Conservation (phyloP, 2,888 invertebrate genomes). For the Axea sp. region DNA sequence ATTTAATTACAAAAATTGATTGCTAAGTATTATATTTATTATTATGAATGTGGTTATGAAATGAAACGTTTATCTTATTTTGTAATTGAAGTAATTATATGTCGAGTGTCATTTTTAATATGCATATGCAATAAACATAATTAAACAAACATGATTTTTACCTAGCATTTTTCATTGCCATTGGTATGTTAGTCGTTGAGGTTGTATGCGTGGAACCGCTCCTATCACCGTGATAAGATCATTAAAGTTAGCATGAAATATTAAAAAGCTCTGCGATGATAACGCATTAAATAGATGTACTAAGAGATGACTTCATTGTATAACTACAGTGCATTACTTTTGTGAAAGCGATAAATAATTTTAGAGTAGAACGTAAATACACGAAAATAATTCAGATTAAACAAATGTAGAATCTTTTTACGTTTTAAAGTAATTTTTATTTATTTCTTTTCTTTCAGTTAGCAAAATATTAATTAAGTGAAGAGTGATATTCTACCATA, state of each 20-base stretch:
- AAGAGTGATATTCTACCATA: too few relatives aligned
- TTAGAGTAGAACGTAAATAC: too few relatives aligned
- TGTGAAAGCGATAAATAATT: too few relatives aligned
- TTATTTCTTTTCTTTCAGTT: too few relatives aligned
- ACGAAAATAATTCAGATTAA: too few relatives aligned
- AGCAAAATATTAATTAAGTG: too few relatives aligned
- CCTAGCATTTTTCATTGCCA: constrained; percentile 77
- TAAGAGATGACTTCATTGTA: too few relatives aligned
- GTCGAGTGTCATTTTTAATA: not conserved
- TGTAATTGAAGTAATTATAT: not conserved
- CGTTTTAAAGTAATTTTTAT: too few relatives aligned
- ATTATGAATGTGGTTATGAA: constrained; percentile 12
- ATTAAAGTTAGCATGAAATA: constrained; percentile 31
- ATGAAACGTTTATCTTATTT: constrained; percentile 39
- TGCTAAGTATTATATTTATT: too few relatives aligned
- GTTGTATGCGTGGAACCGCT: constrained; percentile 77
- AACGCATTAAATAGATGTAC: not conserved
- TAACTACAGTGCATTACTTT: too few relatives aligned
- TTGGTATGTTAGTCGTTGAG: constrained; percentile 79
- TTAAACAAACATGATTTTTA: constrained; percentile 66
- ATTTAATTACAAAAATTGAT: too few relatives aligned
- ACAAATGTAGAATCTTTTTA: too few relatives aligned
- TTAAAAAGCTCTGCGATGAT: constrained; percentile 16
- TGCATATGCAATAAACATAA: not conserved
- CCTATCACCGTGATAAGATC: constrained; percentile 69